Evolutionary conservation across 2,797 vertebrate species (phyloP), one percentile per base, ranked within the genome.

Genomic region (Hypotaenidia okinawae): DNA sequence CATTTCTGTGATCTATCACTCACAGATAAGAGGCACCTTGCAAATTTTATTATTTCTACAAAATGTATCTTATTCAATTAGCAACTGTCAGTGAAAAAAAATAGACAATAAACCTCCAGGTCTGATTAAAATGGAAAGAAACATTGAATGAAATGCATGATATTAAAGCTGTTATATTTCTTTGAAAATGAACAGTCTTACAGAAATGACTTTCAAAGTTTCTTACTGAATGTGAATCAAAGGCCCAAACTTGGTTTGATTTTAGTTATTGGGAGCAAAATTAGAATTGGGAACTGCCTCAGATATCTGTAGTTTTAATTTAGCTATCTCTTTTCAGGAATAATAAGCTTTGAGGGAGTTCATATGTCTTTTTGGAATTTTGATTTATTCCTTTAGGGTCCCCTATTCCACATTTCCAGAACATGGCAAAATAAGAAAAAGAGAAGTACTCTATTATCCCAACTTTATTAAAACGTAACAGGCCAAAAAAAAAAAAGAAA

Each of bases 21-120:
- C 93, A 88, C 47, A 94, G 91, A 84, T 81, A 79, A 64, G 88
- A 89, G 72, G 27, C 51, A 83, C 82, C 93, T 94, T 95, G 68
- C 10, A 3, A 95, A 84, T 87, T 79, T 89, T 95, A 90, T 89
- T 90, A 94, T 94, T 95, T 93, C 81, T 89, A 79, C 35, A 52
- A 82, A 95, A 95, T 91, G 74, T 52, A 85, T 41, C 91, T 68
- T 95, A 85, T 89, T 94, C 77, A 92, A 85, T 90, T 95, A 95
- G 82, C 79, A 80, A 89, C 82, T 92, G 70, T 81, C 80, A 88
- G 54, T 74, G 55, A 76, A 95, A 90, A 92, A 89, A 78, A 91
- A 66, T 4, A 92, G 80, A 83, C 90, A 96, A 97, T 85, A 95
- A 91, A 92, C 77, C 66, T 74, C 10, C 77, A 95, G 70, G 90